These are phyloP conservation scores for Tragelaphus eurycerus DNA, from an alignment of 2,797 vertebrate species.

Conservation along the genomic window DNA sequence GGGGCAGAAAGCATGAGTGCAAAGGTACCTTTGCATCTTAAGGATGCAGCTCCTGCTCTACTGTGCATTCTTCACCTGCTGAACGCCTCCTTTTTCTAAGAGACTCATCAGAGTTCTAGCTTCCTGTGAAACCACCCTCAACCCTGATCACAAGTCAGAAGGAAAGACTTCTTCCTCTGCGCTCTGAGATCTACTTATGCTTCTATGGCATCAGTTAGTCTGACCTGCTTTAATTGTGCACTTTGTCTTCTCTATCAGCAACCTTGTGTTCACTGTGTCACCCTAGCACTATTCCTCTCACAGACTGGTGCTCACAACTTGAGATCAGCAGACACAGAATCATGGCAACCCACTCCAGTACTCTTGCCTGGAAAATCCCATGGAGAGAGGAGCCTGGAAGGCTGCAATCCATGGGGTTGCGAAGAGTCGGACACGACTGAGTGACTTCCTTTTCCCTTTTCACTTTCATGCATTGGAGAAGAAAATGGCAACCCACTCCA, in stretches of 20 bases:
- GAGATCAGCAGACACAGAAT: neutral
- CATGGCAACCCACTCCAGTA: too few species aligned
- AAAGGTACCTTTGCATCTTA: neutral
- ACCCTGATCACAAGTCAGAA: neutral
- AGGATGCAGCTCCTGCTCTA: neutral
- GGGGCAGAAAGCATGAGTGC: neutral
- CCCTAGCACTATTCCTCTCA: neutral
- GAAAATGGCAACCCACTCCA: too few species aligned
- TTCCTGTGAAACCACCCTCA: neutral
- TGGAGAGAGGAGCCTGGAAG: too few species aligned
- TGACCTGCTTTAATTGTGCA: neutral
- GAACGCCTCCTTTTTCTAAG: neutral
- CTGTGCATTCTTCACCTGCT: neutral
- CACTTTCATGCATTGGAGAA: too few species aligned
- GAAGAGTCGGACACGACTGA: too few species aligned
- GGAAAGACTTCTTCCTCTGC: neutral
- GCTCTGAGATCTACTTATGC: neutral
- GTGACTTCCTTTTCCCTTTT: too few species aligned
- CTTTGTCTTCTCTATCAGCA: neutral
- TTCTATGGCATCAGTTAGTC: neutral
- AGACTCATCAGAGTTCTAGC: neutral
- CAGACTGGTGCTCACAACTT: neutral
- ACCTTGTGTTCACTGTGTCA: neutral
- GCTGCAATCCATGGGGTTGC: too few species aligned
- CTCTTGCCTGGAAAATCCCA: too few species aligned